Evolutionary conservation across 1,140 invertebrate species (phyloP), one percentile per base, ranked within the genome.

Genomic region (Orius insidiosus): DNA sequence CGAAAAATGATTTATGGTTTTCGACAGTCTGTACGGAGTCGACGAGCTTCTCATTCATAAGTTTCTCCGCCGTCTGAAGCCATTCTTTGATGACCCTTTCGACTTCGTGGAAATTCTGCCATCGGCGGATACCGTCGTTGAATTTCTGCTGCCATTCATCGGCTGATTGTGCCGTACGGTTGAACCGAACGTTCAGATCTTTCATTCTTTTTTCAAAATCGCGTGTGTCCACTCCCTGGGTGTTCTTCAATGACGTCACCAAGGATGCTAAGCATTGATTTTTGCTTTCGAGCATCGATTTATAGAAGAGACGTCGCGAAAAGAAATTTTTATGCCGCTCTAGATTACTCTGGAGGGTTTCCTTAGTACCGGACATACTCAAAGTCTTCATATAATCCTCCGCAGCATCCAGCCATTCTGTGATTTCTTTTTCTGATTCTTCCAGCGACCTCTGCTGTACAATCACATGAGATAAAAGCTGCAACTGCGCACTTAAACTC

Each of bases 241-340:
- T 47, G 8, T 55, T 74, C 66, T 81, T 76, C 3, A 84, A 74
- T 0, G 81, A 73, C 55, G 81, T 80, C 0, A 82, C 67, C n/a
- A 94, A 81, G 55, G 77, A 89, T 51, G 78, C 75, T 61, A 89
- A 80, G n/a, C 93, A 78, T 65, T 93, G 92, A 60, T 90, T 93
- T 63, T 92, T 92, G 55, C 84, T 92, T 54, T 93, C 87, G 34
- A 94, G 59, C 79, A 92, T 89, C 0, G 87, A 89, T 58, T 83
- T 84, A 61, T 93, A 92, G 60, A 92, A 92, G 0, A 87, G 71
- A 0, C 77, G 84, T 48, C 86, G 73, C 0, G 84, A 79, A 60
- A 93, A 90, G 65, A 89, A 90, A 11, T 74, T 70, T 60, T 89
- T 88, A 56, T 94, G 83, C 53, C 72, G 75, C 42, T 88, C 82